Base-by-base conservation (phyloP, 2,797 vertebrate genomes). In the Stomatorhinus walkeri region DNA sequence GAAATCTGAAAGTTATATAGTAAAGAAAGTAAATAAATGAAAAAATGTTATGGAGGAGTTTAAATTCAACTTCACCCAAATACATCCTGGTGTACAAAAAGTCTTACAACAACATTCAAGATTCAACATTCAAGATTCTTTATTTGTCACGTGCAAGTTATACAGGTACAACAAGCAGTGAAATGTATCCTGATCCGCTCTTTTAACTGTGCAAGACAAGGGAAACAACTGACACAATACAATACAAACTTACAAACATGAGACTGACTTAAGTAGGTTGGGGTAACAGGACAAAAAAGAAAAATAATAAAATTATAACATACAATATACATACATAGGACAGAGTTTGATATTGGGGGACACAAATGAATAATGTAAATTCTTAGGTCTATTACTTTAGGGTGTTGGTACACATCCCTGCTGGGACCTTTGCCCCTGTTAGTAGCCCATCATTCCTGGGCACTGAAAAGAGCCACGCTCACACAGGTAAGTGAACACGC, bases 401-500 rank as follows among this genome's bases (percentile, higher is more conserved):
- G 8, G 59, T 7, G 2, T 64, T 28, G 8, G 22, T 19, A 22
- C 1, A n/a, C n/a, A 59, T 59, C 56, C n/a, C 7, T n/a, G n/a
- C 7, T 0, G 0, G 56, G 56, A 59, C 56, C 56, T 22, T 8
- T 59, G 56, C 36, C 40, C 16, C 6, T 81, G 4, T 40, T 81
- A 19, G 2, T 9, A 52, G 12, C 51, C 1, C 10, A 85, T 52
- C n/a, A 22, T 85, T 22, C 2, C 12, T 28, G 1, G 16, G 19
- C 19, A 52, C 43, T 10, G 24, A 85, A 8, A 16, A 16, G 8
- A 49, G 43, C 52, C 49, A 7, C 0, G 12, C 16, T 14, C 16
- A 59, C 49, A 61, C 32, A 48, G 10, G 83, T 68, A 32, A 68
- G 54, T 51, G 88, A 36, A 40, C 22, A 89, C 10, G 87, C 91